Base-by-base conservation (phyloP, 2,888 invertebrate species). In the Microchrysa polita region DNA sequence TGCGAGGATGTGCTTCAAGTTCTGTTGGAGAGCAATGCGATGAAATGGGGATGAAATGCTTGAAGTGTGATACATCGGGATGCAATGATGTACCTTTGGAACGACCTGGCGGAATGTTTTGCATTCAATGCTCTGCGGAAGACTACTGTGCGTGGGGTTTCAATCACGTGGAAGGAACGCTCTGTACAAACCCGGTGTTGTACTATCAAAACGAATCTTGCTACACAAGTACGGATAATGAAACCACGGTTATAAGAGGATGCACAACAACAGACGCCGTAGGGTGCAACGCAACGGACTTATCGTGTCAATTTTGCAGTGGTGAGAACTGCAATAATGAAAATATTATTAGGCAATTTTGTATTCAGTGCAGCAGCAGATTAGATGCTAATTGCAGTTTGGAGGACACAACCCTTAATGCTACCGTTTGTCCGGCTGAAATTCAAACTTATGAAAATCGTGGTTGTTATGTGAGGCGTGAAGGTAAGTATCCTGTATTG, bases 1-100 rank as follows among this genome's bases (percentile, higher is more conserved):
- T 53, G 18, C 79, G 81, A 7, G 81, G 81, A 23, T 81, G 81
- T 72, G 59, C 75, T 4, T 81, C 81, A 0, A 79, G 80, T 67
- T 23, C 42, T 5, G 65, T 53, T 12, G 67, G 67, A 72, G 80
- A 79, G 4, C 77, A 77, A 20, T 81, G 81, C 71, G 22, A 82
- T 63, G 48, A 81, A 40, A 76, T 22, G 5, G 73, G 73, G 0
- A 74, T 72, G 0, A 75, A 75, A 57, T 81, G 81, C 67, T n/a
- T 20, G 1, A 65, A 67, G 20, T 81, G 81, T 63, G 4, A 34
- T 0, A 27, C 23, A 0, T 52, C 76, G 22, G 75, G 76, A 40
- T 81, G 81, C 72, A 81, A 81, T 27, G 67, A 61, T 42, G 34
- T 4, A 0, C 23, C 53, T 7, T 80, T 72, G 67, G 72, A 76